Evolutionary conservation across 2,113 vertebrate genomes (phyloP).

Genomic region (Prunella himalayana): DNA sequence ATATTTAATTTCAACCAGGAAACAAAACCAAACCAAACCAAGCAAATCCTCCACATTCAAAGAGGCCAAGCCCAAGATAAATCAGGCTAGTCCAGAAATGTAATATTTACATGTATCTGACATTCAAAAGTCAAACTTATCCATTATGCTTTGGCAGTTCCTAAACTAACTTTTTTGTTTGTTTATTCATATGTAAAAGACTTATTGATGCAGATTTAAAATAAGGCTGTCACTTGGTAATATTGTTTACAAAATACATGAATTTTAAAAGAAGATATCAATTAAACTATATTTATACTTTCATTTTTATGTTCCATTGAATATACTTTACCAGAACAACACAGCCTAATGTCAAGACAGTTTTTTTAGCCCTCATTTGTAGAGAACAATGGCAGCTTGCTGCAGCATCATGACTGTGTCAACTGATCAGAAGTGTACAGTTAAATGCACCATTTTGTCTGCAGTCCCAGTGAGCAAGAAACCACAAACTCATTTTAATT

Average conservation of each 20-base stretch:
- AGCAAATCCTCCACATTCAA: not conserved
- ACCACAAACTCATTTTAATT: conserved; percentile 60
- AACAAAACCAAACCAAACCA: not conserved
- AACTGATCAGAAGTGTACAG: not conserved
- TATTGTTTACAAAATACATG: not conserved
- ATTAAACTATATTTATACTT: not conserved
- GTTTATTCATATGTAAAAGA: not conserved
- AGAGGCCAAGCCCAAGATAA: not conserved
- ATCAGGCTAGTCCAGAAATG: not conserved
- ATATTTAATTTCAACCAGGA: not conserved
- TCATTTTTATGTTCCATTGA: not conserved
- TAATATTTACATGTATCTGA: not conserved
- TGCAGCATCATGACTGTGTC: not conserved
- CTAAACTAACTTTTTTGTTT: not conserved
- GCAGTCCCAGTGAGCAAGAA: conserved; percentile 8
- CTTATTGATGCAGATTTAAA: not conserved
- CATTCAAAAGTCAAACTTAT: not conserved
- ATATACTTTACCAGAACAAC: conserved; percentile 22
- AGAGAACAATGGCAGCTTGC: conserved; percentile 13
- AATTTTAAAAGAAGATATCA: not conserved
- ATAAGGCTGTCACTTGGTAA: not conserved
- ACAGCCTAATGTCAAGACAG: not conserved
- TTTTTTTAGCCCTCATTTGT: not conserved
- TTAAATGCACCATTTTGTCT: conserved; percentile 37
- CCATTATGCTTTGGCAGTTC: not conserved